These are phyloP conservation scores for Thalassarche chlororhynchos DNA, from an alignment of 2,113 vertebrate genomes.

Conservation along the genomic window DNA sequence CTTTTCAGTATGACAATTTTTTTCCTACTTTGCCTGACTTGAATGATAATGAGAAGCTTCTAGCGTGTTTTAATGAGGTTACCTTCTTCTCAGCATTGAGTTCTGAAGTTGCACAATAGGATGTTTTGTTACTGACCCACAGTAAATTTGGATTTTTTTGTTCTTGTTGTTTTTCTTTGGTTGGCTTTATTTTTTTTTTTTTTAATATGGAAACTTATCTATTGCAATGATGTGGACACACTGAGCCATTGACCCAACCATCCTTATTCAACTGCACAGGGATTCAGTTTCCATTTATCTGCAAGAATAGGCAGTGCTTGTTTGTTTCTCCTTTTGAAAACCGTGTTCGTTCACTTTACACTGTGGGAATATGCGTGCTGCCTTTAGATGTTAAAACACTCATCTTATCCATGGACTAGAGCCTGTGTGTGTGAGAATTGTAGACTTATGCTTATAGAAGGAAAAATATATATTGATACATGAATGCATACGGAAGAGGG, in stretches of 20 bases:
- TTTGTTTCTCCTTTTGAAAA: neutral
- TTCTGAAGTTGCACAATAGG: neutral
- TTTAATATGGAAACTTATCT: neutral
- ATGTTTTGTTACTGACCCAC: neutral
- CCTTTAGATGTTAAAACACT: neutral
- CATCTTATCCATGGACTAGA: neutral
- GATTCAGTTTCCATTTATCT: neutral
- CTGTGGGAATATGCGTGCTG: neutral
- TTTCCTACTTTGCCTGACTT: neutral
- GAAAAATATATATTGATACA: neutral
- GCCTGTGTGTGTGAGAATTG: neutral
- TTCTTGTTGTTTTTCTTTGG: neutral
- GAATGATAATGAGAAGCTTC: neutral
- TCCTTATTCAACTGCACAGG: neutral
- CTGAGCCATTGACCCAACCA: neutral
- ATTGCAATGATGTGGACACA: neutral
- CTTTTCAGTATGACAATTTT: neutral
- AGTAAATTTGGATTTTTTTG: neutral
- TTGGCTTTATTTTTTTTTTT: neutral
- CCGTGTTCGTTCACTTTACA: neutral
- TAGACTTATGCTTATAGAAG: neutral
- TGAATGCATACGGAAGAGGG: neutral
- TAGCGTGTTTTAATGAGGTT: neutral
- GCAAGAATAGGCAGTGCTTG: neutral
- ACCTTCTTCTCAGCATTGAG: neutral